These are phyloP conservation scores for Chitala chitala DNA, from an alignment of 2,113 vertebrate genomes.

Conservation along the genomic window DNA sequence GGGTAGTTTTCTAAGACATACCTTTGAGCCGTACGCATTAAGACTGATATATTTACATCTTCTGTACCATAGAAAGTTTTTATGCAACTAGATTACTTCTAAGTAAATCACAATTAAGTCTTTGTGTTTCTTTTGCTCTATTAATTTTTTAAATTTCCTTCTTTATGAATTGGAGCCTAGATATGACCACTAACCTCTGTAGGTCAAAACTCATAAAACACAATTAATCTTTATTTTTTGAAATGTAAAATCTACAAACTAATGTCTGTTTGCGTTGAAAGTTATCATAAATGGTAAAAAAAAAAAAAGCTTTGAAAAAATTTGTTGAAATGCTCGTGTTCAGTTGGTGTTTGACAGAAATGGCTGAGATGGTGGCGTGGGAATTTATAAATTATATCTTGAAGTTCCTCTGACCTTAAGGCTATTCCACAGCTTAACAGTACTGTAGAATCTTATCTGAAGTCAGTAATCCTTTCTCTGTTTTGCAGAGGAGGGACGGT, in stretches of 20 bases:
- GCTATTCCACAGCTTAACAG: neutral
- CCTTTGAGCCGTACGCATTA: neutral
- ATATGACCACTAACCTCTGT: neutral
- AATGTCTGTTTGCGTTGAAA: constrained; percentile 6
- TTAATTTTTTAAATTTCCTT: neutral
- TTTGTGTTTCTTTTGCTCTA: neutral
- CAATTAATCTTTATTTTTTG: neutral
- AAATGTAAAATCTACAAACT: neutral
- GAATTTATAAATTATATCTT: constrained; percentile 20
- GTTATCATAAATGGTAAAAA: neutral
- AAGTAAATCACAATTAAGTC: neutral
- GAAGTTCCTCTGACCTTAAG: neutral
- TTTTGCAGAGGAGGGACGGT: neutral
- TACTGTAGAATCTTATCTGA: neutral
- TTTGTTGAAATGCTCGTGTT: neutral
- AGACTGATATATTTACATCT: neutral
- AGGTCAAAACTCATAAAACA: neutral
- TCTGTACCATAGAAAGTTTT: constrained; percentile 1
- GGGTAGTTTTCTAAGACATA: neutral
- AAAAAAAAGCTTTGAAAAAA: neutral
- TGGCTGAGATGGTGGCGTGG: neutral
- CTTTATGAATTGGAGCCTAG: neutral
- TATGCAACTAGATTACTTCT: no score
- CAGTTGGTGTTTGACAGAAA: neutral
- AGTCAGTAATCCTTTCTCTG: neutral